These are phyloP conservation scores for Onychostruthus taczanowskii DNA, from an alignment of 2,113 vertebrate species.

Conservation along the genomic window DNA sequence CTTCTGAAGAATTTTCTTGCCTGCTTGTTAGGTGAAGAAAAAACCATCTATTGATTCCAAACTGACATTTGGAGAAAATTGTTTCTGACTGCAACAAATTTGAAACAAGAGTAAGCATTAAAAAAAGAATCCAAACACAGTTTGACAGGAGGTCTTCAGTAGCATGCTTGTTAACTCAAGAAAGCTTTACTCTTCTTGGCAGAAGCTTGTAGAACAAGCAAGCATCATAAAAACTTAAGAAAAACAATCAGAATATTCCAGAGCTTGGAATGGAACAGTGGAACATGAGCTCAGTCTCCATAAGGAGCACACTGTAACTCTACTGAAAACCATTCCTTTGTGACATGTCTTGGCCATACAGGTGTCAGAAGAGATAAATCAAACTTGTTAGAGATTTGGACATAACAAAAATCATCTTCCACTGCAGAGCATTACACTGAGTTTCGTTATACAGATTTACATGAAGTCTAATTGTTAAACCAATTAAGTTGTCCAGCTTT, in stretches of 20 bases:
- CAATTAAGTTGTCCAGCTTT: neutral
- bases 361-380: neutral
- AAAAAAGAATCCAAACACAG: neutral
- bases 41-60: neutral
- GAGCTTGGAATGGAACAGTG: neutral
- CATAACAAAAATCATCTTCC: neutral
- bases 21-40: neutral
- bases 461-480: neutral
- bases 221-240: neutral
- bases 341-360: neutral
- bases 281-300: neutral
- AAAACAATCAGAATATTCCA: neutral
- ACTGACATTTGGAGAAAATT: neutral
- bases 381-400: neutral
- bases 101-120: neutral
- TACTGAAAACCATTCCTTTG: neutral
- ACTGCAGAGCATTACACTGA: rapidly evolving
- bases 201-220: neutral
- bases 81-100: neutral
- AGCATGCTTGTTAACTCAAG: neutral
- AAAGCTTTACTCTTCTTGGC: neutral
- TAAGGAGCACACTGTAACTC: neutral
- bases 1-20: neutral
- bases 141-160: neutral
- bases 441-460: neutral